Evolutionary conservation across 1,140 invertebrate genomes (phyloP), one percentile per base, ranked within the genome.

Genomic region (Sarcophaga bullata): DNA sequence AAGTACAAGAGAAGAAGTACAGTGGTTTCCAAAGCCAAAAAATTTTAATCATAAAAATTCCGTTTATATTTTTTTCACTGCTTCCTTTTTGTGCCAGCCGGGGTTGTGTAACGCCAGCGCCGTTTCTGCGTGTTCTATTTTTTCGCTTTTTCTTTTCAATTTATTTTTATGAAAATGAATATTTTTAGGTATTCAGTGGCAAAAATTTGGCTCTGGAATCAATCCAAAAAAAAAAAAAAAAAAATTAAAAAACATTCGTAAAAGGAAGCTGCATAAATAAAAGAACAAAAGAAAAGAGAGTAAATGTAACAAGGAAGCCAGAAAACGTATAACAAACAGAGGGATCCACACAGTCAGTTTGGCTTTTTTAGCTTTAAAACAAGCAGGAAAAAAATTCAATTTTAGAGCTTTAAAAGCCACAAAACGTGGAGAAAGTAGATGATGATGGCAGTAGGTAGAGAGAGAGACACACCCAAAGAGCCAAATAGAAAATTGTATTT

Each of bases 221-320:
- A 46, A n/a, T n/a, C 11, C 13, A 11, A 47, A 46, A 73, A 11
- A 73, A 37, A 9, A 49, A 6, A 50, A 9, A 78, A 78, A 78
- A 25, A 15, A 49, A 9, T n/a, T n/a, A n/a, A n/a, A n/a, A 0
- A 17, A 19, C n/a, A 52, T 19, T 10, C 17, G 62, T 25, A 19
- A 68, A 68, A 68, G 75, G 75, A 78, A 78, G 75, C 75, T 78
- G 75, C 75, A 78, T 78, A 52, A 78, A 78, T 78, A 78, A 78
- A 78, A 78, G 17, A 78, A 50, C 48, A 78, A 49, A 50, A 17
- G 49, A 50, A 78, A 37, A 37, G 25, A 37, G 25, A 37, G 25
- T 37, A 37, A 37, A 37, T 37, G 25, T 48, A 76, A 37, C 46
- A 76, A n/a, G 48, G 13, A 17, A 19, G 50, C 50, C 75, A 17